A percentile compares a stretch with the other conserved stretches of the same genome.
Conservation (phyloP, 2,888 invertebrate species). For the Phengaris alcon region DNA sequence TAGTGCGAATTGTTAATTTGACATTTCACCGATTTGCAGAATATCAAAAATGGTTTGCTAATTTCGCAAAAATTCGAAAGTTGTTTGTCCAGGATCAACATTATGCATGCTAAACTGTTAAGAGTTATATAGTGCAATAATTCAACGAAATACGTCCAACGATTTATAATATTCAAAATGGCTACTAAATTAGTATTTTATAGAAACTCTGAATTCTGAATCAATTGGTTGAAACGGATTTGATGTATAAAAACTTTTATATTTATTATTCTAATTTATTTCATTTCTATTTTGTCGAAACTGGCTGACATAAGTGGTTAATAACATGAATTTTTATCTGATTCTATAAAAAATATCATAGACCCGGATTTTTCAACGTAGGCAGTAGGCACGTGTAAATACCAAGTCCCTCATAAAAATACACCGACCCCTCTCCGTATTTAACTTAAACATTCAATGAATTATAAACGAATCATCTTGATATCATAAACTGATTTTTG, state of each 20-base stretch:
- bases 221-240: neutral
- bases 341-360: neutral
- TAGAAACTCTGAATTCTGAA: conserved; percentile 1
- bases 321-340: neutral
- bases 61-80: conserved; percentile 31
- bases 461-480: no score
- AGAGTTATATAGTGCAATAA: conserved; percentile 13
- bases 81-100: conserved; percentile 30
- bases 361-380: no score
- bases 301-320: conserved; percentile 1
- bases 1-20: conserved; percentile 3
- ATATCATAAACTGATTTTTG: no score
- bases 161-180: neutral
- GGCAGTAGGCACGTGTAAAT: no score
- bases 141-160: conserved; percentile 23
- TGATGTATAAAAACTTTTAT: neutral
- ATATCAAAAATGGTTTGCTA: neutral
- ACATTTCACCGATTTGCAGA: neutral
- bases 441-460: no score
- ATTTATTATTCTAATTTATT: neutral
- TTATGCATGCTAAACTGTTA: conserved; percentile 11
- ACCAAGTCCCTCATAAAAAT: no score
- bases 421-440: no score
- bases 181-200: neutral
- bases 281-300: neutral